Evolutionary conservation across 1,140 invertebrate species (phyloP).

Genomic region (Lasioglossum albipes): DNA sequence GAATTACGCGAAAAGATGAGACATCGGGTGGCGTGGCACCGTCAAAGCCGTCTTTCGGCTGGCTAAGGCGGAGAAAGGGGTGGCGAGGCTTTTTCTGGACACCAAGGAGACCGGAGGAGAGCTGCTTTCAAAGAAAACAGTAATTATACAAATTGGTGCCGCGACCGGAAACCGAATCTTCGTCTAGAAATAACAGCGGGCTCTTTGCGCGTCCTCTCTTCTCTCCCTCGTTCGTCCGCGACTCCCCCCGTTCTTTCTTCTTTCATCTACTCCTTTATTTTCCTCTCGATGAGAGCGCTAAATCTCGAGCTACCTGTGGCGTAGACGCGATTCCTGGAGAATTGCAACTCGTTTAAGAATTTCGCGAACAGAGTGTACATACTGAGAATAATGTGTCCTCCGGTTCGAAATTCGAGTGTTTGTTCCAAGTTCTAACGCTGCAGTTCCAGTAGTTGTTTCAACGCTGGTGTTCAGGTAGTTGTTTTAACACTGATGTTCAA

Average conservation of each 20-base stretch:
- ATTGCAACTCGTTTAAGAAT: not conserved
- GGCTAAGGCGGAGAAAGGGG: not conserved
- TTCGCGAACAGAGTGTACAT: not conserved
- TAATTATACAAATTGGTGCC: slow-evolving; percentile 64
- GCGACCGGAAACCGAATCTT: slow-evolving; percentile 64
- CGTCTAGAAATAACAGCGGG: slow-evolving; percentile 66
- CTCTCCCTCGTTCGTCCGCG: not conserved
- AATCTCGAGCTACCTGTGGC: slow-evolving; percentile 36
- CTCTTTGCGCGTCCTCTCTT: slow-evolving; percentile 42
- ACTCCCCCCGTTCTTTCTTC: not conserved
- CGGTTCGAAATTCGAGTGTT: too few species aligned
- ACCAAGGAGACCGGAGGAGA: slow-evolving; percentile 27
- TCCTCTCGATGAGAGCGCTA: not conserved
- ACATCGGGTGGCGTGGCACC: not conserved
- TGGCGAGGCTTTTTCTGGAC: slow-evolving; percentile 12
- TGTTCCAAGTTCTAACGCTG: too few species aligned
- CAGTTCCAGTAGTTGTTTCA: too few species aligned
- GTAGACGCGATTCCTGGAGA: not conserved
- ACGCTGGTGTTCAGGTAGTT: too few species aligned
- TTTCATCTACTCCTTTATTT: not conserved
- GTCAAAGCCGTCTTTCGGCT: slow-evolving; percentile 12
- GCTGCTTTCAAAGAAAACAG: slow-evolving; percentile 65
- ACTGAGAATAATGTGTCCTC: not conserved
- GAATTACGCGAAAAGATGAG: not conserved
- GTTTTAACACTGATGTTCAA: too few species aligned